Evolutionary conservation across 2,113 vertebrate species (phyloP).

Genomic region (Prietella phreatophila): DNA sequence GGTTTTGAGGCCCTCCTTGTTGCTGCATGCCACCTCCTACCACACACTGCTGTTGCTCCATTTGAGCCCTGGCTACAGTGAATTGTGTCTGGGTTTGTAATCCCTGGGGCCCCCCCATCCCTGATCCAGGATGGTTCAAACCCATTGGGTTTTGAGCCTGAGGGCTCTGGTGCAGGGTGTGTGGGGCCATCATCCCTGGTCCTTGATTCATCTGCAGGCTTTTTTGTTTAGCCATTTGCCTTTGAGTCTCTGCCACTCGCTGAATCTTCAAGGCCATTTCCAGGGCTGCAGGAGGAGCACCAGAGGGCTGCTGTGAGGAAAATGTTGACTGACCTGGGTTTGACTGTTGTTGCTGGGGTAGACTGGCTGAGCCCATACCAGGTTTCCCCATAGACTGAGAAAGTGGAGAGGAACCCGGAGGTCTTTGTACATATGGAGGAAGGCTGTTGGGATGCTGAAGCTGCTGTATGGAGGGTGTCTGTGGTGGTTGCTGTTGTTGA

Average conservation of each 20-base stretch:
- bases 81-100: slow-evolving; percentile 71
- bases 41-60: slow-evolving; percentile 73
- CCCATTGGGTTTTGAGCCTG: slow-evolving; percentile 79
- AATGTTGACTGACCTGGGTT: slow-evolving; percentile 65
- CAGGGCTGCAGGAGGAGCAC: slow-evolving; percentile 89
- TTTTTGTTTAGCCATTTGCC: slow-evolving; percentile 89
- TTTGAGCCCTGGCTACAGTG: slow-evolving; percentile 67
- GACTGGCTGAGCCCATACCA: slow-evolving; percentile 83
- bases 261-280: slow-evolving; percentile 97
- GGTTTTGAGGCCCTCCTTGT: slow-evolving; percentile 79
- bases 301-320: slow-evolving; percentile 62
- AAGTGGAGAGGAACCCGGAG: slow-evolving; percentile 81
- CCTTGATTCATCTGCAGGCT: slow-evolving; percentile 78
- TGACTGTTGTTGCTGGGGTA: slow-evolving; percentile 79
- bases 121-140: slow-evolving; percentile 75
- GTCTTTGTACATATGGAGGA: slow-evolving; percentile 80
- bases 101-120: slow-evolving; percentile 74
- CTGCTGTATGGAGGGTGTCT: slow-evolving; percentile 70
- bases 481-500: slow-evolving; percentile 65
- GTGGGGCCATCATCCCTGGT: slow-evolving; percentile 75
- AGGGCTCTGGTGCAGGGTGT: slow-evolving; percentile 79
- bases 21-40: slow-evolving; percentile 72
- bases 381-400: slow-evolving; percentile 87
- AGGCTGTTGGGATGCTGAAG: slow-evolving; percentile 74
- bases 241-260: slow-evolving; percentile 89